phyloP scores from a whole-genome alignment of 1,140 invertebrate species.

The Brachionus manjavacas region DNA sequence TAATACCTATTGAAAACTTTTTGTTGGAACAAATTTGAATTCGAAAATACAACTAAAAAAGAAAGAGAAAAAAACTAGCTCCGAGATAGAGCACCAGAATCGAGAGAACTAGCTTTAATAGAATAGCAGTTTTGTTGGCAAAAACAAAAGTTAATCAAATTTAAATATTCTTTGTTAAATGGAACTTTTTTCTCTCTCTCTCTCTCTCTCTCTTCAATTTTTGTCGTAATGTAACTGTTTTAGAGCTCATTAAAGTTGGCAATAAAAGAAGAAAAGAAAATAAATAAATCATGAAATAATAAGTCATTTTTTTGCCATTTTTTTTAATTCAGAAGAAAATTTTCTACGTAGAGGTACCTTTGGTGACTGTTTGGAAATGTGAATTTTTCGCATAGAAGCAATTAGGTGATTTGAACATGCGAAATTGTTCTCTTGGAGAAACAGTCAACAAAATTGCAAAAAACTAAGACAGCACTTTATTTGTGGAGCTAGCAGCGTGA shows the following conservation, averaged over 20 bases:
- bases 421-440: background rate
- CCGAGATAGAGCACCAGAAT: slow-evolving; percentile 22
- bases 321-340: background rate
- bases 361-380: background rate
- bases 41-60: background rate
- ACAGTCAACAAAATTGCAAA: too few species aligned
- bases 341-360: background rate
- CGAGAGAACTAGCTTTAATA: background rate
- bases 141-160: slow-evolving; percentile 28
- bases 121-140: background rate
- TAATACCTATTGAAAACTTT: background rate
- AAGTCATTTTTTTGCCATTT: background rate
- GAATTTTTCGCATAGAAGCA: background rate
- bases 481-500: background rate
- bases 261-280: background rate
- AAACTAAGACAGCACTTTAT: too few species aligned
- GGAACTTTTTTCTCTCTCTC: background rate
- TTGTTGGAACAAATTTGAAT: slow-evolving; percentile 4
- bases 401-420: background rate
- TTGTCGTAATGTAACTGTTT: background rate
- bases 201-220: background rate
- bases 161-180: background rate
- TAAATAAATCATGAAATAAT: background rate
- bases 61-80: background rate
- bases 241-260: background rate